Percentiles rank a stretch among this genome's conserved stretches.
Evolutionary conservation across 1,140 invertebrate genomes (phyloP).

Genomic region (Papilio polyxenes): DNA sequence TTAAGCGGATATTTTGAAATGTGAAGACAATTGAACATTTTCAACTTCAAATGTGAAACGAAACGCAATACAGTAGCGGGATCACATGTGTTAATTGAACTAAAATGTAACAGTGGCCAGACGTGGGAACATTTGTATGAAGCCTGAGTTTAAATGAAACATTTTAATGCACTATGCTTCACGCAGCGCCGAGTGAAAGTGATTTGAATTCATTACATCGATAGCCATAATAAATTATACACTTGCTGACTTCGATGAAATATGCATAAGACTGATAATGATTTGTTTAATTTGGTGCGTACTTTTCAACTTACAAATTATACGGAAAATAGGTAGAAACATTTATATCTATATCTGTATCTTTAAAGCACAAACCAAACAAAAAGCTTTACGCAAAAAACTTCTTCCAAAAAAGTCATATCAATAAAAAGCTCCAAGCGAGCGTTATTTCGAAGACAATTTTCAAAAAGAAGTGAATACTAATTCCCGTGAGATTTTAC

Average conservation of each 20-base stretch:
- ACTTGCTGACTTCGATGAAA: not conserved
- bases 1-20: conserved; percentile 37
- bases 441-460: not conserved
- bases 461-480: not conserved
- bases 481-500: not conserved
- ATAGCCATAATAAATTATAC: conserved; percentile 4
- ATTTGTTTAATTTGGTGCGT: not conserved
- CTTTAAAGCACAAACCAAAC: not conserved
- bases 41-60: conserved; percentile 28
- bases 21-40: conserved; percentile 37
- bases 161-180: conserved; percentile 27
- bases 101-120: conserved; percentile 29
- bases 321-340: not conserved
- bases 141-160: not conserved
- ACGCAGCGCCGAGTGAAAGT: conserved; percentile 27
- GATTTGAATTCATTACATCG: conserved; percentile 18
- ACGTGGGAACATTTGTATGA: conserved; percentile 32
- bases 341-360: too few species aligned
- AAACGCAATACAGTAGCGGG: conserved; percentile 28
- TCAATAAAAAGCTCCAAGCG: not conserved
- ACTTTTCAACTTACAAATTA: not conserved
- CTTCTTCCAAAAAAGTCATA: not conserved
- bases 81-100: conserved; percentile 33
- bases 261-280: not conserved
- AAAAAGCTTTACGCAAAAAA: not conserved